phyloP scores from a whole-genome alignment of 1,140 invertebrate genomes.

The Bathynomus jamesi region DNA sequence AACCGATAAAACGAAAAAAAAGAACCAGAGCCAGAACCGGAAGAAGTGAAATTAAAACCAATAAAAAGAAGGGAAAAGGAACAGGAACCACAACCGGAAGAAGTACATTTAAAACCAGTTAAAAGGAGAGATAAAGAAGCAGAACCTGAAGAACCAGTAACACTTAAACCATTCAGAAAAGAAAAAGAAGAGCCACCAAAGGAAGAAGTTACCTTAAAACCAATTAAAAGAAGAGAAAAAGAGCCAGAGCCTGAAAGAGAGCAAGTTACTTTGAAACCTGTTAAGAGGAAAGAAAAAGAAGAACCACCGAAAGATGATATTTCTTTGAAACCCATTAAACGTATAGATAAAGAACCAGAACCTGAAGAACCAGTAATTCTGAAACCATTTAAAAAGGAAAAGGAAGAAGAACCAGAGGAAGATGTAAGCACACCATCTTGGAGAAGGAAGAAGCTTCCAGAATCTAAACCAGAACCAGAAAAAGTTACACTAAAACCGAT shows the following conservation, averaged over 20 bases:
- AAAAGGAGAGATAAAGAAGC: not conserved
- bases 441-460: constrained; percentile 2
- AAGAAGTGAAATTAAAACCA: constrained; percentile 4
- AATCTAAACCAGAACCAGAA: too few relatives aligned
- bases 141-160: constrained; percentile 1
- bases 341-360: constrained; percentile 14
- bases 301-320: constrained; percentile 1
- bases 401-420: constrained; percentile 22
- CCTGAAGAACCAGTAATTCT: constrained; percentile 13
- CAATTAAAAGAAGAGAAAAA: constrained; percentile 4
- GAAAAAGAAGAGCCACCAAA: constrained; percentile 3
- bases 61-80: not conserved
- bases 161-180: constrained; percentile 22
- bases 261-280: constrained; percentile 22
- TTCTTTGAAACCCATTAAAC: constrained; percentile 21
- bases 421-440: constrained; percentile 16
- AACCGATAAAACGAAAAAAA: constrained; percentile 10
- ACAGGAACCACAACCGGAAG: not conserved
- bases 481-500: not conserved
- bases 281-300: constrained; percentile 3
- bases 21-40: constrained; percentile 2
- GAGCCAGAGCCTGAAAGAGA: constrained; percentile 21
- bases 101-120: constrained; percentile 5
- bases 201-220: constrained; percentile 8
- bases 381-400: constrained; percentile 10